A percentile compares a stretch with the other conserved stretches of the same genome.
Evolutionary conservation across 2,113 vertebrate species (phyloP).

Genomic region (Sphaerodactylus townsendi): DNA sequence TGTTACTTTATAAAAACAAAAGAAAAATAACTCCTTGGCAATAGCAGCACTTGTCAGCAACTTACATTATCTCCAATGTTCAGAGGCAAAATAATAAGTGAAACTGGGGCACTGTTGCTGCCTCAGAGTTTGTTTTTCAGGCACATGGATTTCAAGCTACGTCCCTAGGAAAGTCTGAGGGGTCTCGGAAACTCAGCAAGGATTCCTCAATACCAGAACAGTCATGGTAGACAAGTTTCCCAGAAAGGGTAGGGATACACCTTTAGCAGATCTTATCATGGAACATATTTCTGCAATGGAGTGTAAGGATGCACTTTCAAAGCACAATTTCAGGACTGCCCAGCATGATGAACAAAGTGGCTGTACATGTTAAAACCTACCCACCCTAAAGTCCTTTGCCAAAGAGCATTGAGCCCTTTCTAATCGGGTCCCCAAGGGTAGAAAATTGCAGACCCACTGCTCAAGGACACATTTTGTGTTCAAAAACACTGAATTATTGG

Average conservation of each 20-base stretch:
- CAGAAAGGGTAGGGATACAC: too few relatives aligned
- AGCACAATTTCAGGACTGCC: background rate
- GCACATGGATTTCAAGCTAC: background rate
- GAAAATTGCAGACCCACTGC: background rate
- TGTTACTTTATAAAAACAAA: too few relatives aligned
- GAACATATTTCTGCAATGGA: background rate
- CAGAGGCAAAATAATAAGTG: too few relatives aligned
- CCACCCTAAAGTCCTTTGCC: background rate
- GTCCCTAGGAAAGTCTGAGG: background rate
- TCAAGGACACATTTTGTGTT: background rate
- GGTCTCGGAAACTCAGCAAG: background rate
- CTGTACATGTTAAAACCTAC: background rate
- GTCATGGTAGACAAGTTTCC: background rate
- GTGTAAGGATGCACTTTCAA: background rate
- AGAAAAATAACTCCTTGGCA: too few relatives aligned
- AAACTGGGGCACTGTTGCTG: too few relatives aligned
- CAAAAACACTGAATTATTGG: rapidly evolving
- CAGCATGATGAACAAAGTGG: background rate
- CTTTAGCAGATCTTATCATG: background rate
- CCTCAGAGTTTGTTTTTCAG: too few relatives aligned
- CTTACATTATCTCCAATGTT: too few relatives aligned
- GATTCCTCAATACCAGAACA: background rate
- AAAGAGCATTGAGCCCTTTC: too few relatives aligned
- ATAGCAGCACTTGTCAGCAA: too few relatives aligned
- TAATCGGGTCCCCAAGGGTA: background rate